These are phyloP conservation scores for Ceraclea dissimilis DNA, from an alignment of 2,888 invertebrate species.

Conservation along the genomic window DNA sequence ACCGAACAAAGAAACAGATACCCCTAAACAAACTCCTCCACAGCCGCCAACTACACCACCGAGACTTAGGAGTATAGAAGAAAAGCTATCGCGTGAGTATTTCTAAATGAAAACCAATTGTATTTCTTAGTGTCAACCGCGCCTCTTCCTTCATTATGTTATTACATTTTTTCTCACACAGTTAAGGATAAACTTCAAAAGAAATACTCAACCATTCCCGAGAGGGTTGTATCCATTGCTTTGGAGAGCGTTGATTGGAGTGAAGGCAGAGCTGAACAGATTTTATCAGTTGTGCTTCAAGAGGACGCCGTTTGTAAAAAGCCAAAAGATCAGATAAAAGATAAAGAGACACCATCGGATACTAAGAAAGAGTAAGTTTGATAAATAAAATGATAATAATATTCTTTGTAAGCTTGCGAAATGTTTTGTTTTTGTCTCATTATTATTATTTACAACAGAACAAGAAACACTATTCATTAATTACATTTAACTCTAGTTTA, in stretches of 20 bases:
- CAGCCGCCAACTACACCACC: constrained; percentile 48
- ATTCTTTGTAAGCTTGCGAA: no score
- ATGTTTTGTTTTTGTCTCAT: no score
- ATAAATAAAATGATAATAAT: neutral
- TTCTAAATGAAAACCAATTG: neutral
- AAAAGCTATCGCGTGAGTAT: constrained; percentile 60
- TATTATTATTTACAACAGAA: no score
- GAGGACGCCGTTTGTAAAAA: constrained; percentile 49
- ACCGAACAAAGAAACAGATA: constrained; percentile 24
- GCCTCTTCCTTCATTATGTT: no score
- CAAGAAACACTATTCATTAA: no score
- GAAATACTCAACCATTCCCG: constrained; percentile 68
- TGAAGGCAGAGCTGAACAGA: constrained; percentile 72
- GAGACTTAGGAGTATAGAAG: constrained; percentile 58
- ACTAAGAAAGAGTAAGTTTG: constrained; percentile 22
- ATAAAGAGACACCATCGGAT: constrained; percentile 23
- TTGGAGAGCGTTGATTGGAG: constrained; percentile 83
- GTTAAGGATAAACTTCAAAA: constrained; percentile 64
- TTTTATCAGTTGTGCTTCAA: constrained; percentile 62
- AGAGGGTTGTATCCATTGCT: constrained; percentile 75
- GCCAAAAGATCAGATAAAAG: constrained; percentile 30
- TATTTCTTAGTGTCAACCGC: no score
- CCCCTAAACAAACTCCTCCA: constrained; percentile 28
- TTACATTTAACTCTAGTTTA: no score
- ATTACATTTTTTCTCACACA: constrained; percentile 32